Base-by-base conservation (phyloP, 2,797 vertebrate genomes). In the Artibeus jamaicensis region DNA sequence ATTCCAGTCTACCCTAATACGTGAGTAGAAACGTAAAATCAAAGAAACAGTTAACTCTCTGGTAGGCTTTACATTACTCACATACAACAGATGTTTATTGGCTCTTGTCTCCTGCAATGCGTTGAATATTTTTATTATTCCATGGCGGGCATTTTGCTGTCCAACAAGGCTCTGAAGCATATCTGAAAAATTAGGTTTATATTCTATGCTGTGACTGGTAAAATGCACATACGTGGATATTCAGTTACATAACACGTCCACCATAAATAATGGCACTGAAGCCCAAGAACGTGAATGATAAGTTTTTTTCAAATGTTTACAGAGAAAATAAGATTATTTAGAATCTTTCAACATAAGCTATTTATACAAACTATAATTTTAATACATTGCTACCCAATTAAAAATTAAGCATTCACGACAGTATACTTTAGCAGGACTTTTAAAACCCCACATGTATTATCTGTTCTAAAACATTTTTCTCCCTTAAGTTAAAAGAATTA, bases 11-110 rank as follows among this genome's bases (percentile, higher is more conserved):
- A 68, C 32, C 37, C 55, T 24, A 26, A 18, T 39, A 37, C 42
- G 32, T 34, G 39, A 68, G 91, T 0, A 78, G 79, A 89, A 92
- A 90, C 9, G 9, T 59, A 53, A 82, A 76, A 94, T 5, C 9
- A 19, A 83, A 91, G 48, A 77, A 39, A 55, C 3, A 74, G 15
- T 34, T 19, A 77, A 55, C 39, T 16, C 46, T 46, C 15, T 59
- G 42, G 55, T 6, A 74, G 59, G 50, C n/a, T 84, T 93, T 39
- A 24, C 89, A 50, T 73, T 93, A 98, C 99, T 99, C 98, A 99
- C 99, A 76, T 99, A 99, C 94, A 99, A 98, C 44, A 99, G 99
- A 97, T 99, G 99, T 98, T 99, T 99, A 98, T 99, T 99, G 98
- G 99, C 99, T 97, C 98, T 99, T 89, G 99, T 98, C 98, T 99